Base-by-base conservation (phyloP, 2,888 invertebrate species). In the Limnephilus auricula region DNA sequence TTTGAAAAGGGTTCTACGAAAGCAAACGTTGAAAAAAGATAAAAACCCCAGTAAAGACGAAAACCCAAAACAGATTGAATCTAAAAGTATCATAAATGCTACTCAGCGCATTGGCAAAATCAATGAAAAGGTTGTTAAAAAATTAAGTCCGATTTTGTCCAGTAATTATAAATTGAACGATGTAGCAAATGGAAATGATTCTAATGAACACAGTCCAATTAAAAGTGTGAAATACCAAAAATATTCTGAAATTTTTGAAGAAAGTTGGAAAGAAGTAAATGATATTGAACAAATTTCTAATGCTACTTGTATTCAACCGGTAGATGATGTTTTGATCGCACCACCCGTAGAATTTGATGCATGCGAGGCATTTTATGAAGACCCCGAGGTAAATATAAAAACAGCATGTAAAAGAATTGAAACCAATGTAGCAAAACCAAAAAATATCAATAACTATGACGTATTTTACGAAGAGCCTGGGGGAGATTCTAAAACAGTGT, bases 391-490 rank as follows among this genome's bases (percentile, higher is more conserved):
- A 65, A 65, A 65, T 25, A 65, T 65, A 0, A 65, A 65, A 82
- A 31, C 31, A 34, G 32, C 15, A 15, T 32, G 40, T 80, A 12
- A 31, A 80, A 40, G 34, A 79, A 37, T 89, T 89, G 12, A 86
- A 78, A 40, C 34, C 30, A 90, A 79, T 79, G 40, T 45, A 18
- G 65, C 65, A 65, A 65, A 65, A 65, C 65, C 65, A 0, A 9
- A 25, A 65, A 6, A 25, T 65, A 9, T 65, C 65, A 65, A 65
- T 65, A 79, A 40, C 32, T 37, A 79, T 13, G 84, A 90, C 30
- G 88, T 82, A 18, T 86, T 90, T 92, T 92, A 92, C 80, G 92
- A 92, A 90, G 90, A 86, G 10, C 92, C 92, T 2, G 86, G 89
- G 13, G 31, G n/a, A 2, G n/a, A 65, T 87, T 50, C 65, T 32